Conservation (phyloP, 2,113 vertebrate species). For the Malurus alboscapulatus region DNA sequence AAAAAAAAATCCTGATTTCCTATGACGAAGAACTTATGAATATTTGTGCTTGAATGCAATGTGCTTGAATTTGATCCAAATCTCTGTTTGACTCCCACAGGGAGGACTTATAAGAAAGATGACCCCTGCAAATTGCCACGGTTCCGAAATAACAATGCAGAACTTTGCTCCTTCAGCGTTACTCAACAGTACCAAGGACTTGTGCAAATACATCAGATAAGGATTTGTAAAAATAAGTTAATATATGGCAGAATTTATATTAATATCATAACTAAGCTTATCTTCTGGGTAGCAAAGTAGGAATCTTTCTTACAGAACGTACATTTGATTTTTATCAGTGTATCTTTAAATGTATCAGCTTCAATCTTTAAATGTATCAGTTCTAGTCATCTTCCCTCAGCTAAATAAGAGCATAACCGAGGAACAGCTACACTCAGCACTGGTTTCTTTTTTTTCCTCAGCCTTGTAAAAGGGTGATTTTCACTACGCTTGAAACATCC, state of each 20-base stretch:
- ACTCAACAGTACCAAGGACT: neutral
- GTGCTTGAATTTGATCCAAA: neutral
- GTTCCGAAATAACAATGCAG: neutral
- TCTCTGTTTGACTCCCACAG: neutral
- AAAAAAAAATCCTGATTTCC: neutral
- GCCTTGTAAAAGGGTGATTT: neutral
- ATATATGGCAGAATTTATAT: neutral
- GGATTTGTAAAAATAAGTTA: neutral
- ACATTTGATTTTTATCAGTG: neutral
- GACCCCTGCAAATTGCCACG: accelerated
- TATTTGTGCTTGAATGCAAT: neutral
- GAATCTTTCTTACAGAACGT: accelerated
- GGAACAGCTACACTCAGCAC: neutral
- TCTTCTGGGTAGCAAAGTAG: neutral
- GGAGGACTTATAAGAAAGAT: neutral
- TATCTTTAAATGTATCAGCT: neutral
- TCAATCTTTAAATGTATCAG: neutral
- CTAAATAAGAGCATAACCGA: neutral
- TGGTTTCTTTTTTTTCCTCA: neutral
- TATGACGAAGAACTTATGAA: neutral
- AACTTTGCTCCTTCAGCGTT: neutral
- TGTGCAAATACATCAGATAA: neutral
- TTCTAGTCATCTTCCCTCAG: neutral
- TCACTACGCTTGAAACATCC: neutral
- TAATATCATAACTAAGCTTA: neutral